Conservation (phyloP, 2,888 invertebrate species). For the Spilosoma lubricipeda region DNA sequence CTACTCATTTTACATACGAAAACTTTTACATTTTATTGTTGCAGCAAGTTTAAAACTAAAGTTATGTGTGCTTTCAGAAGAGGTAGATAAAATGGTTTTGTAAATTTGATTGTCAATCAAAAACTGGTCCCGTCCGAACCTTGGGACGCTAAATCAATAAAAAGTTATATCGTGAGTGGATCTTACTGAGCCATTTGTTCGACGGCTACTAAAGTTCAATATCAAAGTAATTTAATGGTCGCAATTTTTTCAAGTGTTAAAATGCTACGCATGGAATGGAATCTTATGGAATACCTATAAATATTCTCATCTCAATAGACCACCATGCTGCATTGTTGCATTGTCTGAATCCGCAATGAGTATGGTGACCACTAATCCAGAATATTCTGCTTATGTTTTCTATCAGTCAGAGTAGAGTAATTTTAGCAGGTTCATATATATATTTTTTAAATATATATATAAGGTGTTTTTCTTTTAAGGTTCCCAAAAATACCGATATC, state of each 20-base stretch:
- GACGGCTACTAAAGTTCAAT: not conserved
- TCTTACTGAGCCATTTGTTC: not conserved
- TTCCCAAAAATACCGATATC: too few relatives aligned
- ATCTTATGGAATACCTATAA: not conserved
- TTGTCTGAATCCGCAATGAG: too few relatives aligned
- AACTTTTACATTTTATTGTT: not conserved
- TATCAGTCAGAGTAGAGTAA: too few relatives aligned
- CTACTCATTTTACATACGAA: not conserved
- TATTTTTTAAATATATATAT: too few relatives aligned
- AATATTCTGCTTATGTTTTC: too few relatives aligned
- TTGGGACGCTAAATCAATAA: conserved; percentile 10
- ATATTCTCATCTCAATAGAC: too few relatives aligned
- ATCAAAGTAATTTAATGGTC: not conserved
- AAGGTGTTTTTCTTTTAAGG: too few relatives aligned
- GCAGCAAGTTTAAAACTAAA: conserved; percentile 3
- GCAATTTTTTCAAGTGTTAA: not conserved
- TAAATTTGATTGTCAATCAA: conserved; percentile 36
- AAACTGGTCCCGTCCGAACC: conserved; percentile 3
- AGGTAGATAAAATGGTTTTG: conserved; percentile 29
- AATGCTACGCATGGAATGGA: not conserved
- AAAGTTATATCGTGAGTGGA: conserved; percentile 3
- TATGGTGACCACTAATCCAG: too few relatives aligned
- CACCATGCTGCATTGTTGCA: too few relatives aligned
- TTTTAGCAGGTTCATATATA: too few relatives aligned
- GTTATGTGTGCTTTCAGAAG: conserved; percentile 17